Evolutionary conservation across 2,888 invertebrate genomes (phyloP).

Genomic region (Hetaerina titia): DNA sequence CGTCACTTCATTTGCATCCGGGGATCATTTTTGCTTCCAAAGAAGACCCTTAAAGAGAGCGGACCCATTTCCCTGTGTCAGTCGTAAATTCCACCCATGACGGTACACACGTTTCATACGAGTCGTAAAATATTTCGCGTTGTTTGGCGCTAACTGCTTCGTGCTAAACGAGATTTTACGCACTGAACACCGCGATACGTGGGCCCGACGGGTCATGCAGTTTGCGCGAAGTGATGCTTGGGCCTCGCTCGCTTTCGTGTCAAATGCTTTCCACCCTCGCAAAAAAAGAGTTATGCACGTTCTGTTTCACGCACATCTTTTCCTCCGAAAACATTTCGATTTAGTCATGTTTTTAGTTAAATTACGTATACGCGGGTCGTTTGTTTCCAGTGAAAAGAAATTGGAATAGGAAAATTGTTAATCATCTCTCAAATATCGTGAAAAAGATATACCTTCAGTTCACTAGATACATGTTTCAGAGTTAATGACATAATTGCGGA

Average conservation of each 20-base stretch:
- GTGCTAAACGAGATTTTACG: background rate
- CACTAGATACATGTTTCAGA: too few species aligned
- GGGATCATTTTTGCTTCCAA: background rate
- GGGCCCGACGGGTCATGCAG: background rate
- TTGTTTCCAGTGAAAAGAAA: too few species aligned
- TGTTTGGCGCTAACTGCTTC: background rate
- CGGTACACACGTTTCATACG: background rate
- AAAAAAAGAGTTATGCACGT: too few species aligned
- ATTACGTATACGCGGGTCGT: too few species aligned
- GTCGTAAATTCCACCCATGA: background rate
- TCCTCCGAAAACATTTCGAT: too few species aligned
- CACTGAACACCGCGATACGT: background rate
- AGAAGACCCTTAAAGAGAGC: background rate
- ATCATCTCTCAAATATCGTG: too few species aligned
- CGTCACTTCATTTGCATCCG: background rate
- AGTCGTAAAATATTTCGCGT: conserved; percentile 21
- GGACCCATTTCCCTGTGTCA: background rate
- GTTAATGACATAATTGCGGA: too few species aligned
- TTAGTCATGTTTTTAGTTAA: too few species aligned
- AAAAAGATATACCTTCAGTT: too few species aligned
- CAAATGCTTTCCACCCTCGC: too few species aligned
- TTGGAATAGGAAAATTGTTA: too few species aligned
- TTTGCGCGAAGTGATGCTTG: background rate
- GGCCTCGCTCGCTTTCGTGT: background rate
- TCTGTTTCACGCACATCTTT: too few species aligned